A percentile compares a stretch with the other conserved stretches of the same genome.
phyloP scores from a whole-genome alignment of 1,140 invertebrate genomes.

The Arion vulgaris region DNA sequence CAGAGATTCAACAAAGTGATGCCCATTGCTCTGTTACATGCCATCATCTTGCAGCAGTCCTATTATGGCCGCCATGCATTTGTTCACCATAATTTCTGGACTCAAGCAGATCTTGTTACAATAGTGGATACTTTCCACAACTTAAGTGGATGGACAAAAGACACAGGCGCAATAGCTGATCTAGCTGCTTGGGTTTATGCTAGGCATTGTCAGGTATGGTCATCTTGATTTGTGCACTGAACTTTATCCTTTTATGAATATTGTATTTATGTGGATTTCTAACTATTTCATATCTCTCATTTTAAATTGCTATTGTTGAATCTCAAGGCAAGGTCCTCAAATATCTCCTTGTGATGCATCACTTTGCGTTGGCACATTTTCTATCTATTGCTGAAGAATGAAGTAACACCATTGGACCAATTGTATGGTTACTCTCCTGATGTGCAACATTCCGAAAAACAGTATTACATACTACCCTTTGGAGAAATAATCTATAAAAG shows the following conservation, averaged over 20 bases:
- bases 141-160: slow-evolving; percentile 36
- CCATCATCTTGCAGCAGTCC: slow-evolving; percentile 60
- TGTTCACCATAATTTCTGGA: slow-evolving; percentile 58
- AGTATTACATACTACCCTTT: too few relatives aligned
- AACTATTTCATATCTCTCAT: too few relatives aligned
- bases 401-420: too few relatives aligned
- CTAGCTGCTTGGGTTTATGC: slow-evolving; percentile 58
- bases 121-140: slow-evolving; percentile 59
- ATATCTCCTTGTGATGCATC: too few relatives aligned
- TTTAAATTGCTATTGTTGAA: too few relatives aligned
- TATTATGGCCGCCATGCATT: slow-evolving; percentile 62
- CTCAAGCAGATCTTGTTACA: slow-evolving; percentile 58
- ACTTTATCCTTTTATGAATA: not conserved
- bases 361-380: too few relatives aligned
- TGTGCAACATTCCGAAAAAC: too few relatives aligned
- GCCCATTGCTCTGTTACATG: slow-evolving; percentile 64
- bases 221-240: not conserved
- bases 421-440: too few relatives aligned
- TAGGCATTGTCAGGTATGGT: slow-evolving; percentile 53
- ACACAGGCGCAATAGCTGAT: slow-evolving; percentile 44
- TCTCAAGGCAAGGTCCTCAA: too few relatives aligned
- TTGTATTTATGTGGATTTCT: too few relatives aligned
- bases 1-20: slow-evolving; percentile 56
- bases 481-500: too few relatives aligned
- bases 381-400: too few relatives aligned